A percentile compares a stretch with the other conserved stretches of the same genome.
Conservation (phyloP, 2,113 vertebrate genomes). For the Corvus cornix region DNA sequence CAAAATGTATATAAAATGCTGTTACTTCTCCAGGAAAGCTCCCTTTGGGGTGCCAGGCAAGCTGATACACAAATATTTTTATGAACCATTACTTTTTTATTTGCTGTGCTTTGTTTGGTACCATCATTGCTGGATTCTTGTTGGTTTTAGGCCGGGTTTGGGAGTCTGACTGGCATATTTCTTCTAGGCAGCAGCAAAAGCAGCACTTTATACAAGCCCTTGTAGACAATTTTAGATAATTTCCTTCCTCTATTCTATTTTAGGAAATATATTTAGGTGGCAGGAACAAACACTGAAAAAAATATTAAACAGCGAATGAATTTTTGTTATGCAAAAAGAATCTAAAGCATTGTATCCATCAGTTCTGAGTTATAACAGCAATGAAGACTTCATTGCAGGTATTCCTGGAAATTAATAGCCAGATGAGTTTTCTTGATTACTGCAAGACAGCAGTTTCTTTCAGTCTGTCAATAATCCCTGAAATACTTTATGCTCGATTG, state of each 20-base stretch:
- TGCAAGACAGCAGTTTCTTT: not conserved
- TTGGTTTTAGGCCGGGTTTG: not conserved
- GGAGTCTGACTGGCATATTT: not conserved
- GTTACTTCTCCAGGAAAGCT: not conserved
- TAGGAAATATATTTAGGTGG: not conserved
- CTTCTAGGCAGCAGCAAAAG: not conserved
- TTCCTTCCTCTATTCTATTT: conserved; percentile 4
- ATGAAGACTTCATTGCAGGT: not conserved
- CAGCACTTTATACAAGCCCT: not conserved
- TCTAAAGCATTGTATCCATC: not conserved
- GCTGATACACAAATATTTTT: not conserved
- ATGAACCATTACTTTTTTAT: not conserved
- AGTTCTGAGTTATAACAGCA: not conserved
- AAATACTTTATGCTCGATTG: not conserved
- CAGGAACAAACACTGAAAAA: not conserved
- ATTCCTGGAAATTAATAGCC: not conserved
- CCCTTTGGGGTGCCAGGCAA: not conserved
- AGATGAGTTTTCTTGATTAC: not conserved
- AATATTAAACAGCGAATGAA: not conserved
- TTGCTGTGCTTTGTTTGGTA: not conserved
- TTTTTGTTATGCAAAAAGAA: not conserved
- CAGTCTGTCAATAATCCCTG: not conserved
- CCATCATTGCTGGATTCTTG: not conserved
- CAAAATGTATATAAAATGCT: not conserved
- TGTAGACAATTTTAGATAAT: not conserved